Base-by-base conservation (phyloP, 2,888 invertebrate species). In the Morpho deidamia region DNA sequence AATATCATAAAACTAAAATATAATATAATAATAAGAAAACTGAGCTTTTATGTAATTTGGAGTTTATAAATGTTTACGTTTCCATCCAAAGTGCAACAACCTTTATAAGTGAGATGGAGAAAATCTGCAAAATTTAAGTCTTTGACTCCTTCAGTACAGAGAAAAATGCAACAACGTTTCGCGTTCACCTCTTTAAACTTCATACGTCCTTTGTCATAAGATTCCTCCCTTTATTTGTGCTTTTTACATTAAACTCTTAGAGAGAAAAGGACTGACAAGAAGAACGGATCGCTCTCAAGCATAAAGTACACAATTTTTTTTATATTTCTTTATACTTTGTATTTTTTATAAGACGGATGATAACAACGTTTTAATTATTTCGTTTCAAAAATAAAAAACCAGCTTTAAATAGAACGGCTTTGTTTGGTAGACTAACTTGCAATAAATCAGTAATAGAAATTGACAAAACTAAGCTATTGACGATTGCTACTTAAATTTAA, bases 101-200 rank as follows among this genome's bases (percentile, higher is more conserved):
- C 23, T 23, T 23, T 23, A 23, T 23, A 23, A 23, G 23, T 23
- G 23, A 23, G 11, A 42, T 14, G 14, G 7, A n/a, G 32, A 32
- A 33, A 44, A 32, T 14, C 11, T 44, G 32, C 44, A n/a, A 44
- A 43, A 32, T 32, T n/a, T 2, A 32, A 44, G 44, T 32, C 23
- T n/a, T 5, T 12, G n/a, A 10, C 41, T 42, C 43, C 43, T 43
- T 8, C 12, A 44, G 43, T 44, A 35, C 33, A 11, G 45, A 12
- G 44, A 14, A 45, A 45, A 45, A 45, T 45, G 45, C 45, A 37
- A 37, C 45, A 44, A 9, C 35, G 45, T 45, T 37, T 23, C 45
- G 14, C 37, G 37, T 37, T 45, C 37, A 37, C 37, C 45, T 45
- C 45, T 33, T 45, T 10, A 45, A 12, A 10, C 5, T 7, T 35